Evolutionary conservation across 1,140 invertebrate genomes (phyloP).

Genomic region (Leptopilina clavipes): DNA sequence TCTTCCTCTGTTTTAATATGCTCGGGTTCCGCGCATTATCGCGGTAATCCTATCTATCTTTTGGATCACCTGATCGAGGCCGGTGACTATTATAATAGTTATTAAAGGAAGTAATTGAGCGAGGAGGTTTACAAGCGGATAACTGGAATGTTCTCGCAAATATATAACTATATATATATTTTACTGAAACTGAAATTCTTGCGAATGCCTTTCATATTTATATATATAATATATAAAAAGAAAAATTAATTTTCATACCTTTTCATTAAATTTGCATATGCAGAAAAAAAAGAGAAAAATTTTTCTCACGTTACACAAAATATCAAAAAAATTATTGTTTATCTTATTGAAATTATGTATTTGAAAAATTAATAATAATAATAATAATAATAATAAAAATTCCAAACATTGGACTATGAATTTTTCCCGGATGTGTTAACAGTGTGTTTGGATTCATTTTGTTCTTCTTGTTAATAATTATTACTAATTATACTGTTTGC

Average conservation of each 20-base stretch:
- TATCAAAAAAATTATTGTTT: too few species aligned
- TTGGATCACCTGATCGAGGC: constrained; percentile 33
- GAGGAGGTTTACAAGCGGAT: constrained; percentile 23
- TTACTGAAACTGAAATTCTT: constrained; percentile 24
- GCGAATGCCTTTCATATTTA: constrained; percentile 23
- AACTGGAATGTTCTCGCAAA: constrained; percentile 27
- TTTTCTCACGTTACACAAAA: too few species aligned
- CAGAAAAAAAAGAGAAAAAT: too few species aligned
- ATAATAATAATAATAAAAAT: too few species aligned
- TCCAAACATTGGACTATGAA: too few species aligned
- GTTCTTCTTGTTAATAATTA: constrained; percentile 25
- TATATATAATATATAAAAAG: too few species aligned
- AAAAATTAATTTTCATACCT: neutral
- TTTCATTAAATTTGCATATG: too few species aligned
- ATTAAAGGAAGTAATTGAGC: constrained; percentile 34
- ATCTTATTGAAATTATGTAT: too few species aligned
- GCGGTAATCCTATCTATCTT: constrained; percentile 32
- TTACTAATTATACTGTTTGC: neutral
- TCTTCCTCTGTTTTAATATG: constrained; percentile 13
- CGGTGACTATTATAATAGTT: constrained; percentile 32
- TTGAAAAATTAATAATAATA: too few species aligned
- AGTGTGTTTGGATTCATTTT: neutral
- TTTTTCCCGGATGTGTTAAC: constrained; percentile 13
- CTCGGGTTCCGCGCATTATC: constrained; percentile 32
- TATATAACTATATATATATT: neutral